Evolutionary conservation across 2,113 vertebrate species (phyloP), one percentile per base, ranked within the genome.

Genomic region (Colossoma macropomum): DNA sequence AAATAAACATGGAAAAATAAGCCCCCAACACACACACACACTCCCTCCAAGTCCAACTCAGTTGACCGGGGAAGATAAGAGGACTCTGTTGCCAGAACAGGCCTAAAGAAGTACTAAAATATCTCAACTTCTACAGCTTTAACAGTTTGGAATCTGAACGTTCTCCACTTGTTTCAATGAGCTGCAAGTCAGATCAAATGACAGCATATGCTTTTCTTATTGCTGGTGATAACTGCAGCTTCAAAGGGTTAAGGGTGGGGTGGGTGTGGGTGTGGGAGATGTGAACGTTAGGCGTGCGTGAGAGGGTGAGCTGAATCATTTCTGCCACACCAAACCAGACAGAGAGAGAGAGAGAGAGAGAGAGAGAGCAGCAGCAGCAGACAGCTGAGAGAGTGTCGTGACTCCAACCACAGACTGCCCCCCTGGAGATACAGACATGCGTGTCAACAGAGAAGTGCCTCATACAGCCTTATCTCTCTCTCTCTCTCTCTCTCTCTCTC

Each of bases 341-440:
- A 52, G 84, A 82, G 82, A 85, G 85, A 85, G 82, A 17, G 68
- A 89, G 83, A 77, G 59, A 32, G 65, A 80, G 21, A 62, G 21
- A 60, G 56, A 60, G 0, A 9, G 16, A 62, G n/a, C 41, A 45
- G 41, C 10, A 45, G 41, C 10, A 52, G 50, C 50, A 52, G 50
- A 73, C 70, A 84, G 27, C 27, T 30, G 72, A 73, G 60, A 63
- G 60, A 32, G 72, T 54, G 85, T 90, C 84, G 85, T 45, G 66
- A 77, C 88, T 88, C 77, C 69, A 75, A 86, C 71, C 79, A 54
- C 81, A 83, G 56, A 82, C 81, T 79, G 60, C 48, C 30, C 68
- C 34, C 30, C 32, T 28, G n/a, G 72, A 75, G 54, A 71, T 62
- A 77, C 56, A 38, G 16, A 4, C 56, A 34, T 23, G 59, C 79